Evolutionary conservation across 2,797 vertebrate species (phyloP), one percentile per base, ranked within the genome.

Genomic region (Sebastolobus alascanus): DNA sequence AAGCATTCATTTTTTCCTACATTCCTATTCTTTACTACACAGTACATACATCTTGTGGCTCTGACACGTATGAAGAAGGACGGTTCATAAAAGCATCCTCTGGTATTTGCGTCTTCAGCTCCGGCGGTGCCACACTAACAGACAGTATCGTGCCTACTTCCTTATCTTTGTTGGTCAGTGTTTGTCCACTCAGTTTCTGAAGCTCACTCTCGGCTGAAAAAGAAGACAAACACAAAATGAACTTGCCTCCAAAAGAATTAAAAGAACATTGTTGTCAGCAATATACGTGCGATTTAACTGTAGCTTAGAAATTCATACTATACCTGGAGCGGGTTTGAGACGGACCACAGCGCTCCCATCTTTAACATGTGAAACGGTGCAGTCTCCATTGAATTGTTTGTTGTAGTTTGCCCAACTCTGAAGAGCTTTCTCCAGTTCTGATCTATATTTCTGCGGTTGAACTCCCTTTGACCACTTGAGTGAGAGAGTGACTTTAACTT

Each of bases 321-420:
- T 43, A 92, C 93, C 92, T 93, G 79, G 31, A 71, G 1, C 10
- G 8, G 85, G 75, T 7, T 5, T 2, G 31, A 90, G 52, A 0
- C 0, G 13, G 9, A 93, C 59, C 8, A 4, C 3, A 38, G 31
- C 89, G 1, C 0, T 2, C 1, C 37, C 63, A 27, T 84, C 25
- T 1, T 20, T 1, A 1, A 0, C 4, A 0, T 0, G 0, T 11
- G 11, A 0, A 14, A 91, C 54, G 0, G 0, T 0, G 2, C 61
- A 79, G 0, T n/a, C 1, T 6, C 0, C 1, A 0, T 2, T 0
- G 0, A 0, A 0, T 0, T 31, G 1, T 2, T 0, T 0, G 0
- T 0, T 2, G 4, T 13, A 81, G 79, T 77, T 90, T 1, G 71
- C 38, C 91, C 92, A 91, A 1, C 2, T 1, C 70, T 94, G 92